Conservation (phyloP, 2,113 vertebrate genomes). For the Callochromis pleurospilus region DNA sequence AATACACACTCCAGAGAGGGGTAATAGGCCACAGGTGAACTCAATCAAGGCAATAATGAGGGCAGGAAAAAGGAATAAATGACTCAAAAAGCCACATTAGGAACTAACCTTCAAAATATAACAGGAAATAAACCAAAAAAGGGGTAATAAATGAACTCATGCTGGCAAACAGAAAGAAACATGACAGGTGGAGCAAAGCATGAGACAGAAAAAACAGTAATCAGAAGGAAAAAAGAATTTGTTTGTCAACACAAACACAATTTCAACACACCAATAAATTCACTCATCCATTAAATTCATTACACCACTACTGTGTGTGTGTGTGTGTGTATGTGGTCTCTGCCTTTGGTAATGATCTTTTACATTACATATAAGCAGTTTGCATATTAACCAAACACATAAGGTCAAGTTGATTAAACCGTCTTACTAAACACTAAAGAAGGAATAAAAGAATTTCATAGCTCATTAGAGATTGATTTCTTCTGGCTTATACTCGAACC, state of each 20-base stretch:
- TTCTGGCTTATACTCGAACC: neutral
- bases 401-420: neutral
- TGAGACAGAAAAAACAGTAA: no score
- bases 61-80: neutral
- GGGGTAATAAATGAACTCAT: neutral
- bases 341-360: neutral
- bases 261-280: neutral
- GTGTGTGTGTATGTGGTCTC: neutral
- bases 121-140: neutral
- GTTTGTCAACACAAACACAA: neutral
- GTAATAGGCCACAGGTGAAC: neutral
- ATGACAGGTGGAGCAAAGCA: fast-evolving
- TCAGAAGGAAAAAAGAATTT: neutral
- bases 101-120: neutral
- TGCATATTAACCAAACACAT: neutral
- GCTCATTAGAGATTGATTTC: slow-evolving; percentile 31
- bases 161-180: neutral
- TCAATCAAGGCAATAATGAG: neutral
- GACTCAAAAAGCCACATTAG: neutral
- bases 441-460: slow-evolving; percentile 15
- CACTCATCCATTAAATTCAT: no score
- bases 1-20: neutral
- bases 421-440: neutral
- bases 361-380: neutral
- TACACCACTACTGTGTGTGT: neutral